Base-by-base conservation (phyloP, 2,888 invertebrate genomes). In the Drosophila trichaetosa region DNA sequence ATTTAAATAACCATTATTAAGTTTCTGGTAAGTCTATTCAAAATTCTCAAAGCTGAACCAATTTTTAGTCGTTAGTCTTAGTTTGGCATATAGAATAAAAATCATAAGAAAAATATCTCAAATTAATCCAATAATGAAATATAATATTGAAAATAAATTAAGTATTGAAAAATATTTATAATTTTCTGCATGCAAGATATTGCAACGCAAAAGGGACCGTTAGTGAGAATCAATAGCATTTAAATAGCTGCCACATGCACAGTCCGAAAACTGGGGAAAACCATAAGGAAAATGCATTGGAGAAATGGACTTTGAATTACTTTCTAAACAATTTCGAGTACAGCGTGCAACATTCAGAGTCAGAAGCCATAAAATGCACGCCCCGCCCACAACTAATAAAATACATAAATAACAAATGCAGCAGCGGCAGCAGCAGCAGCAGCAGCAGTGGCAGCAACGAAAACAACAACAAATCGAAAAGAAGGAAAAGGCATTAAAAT, bases 351-450 rank as follows among this genome's bases (percentile, higher is more conserved):
- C 46, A 46, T 65, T 33, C 53, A 52, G 65, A 58, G 59, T 67
- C 48, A 52, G 49, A 61, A 58, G 69, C 77, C 65, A 68, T 76
- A 52, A 85, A 80, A 80, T 74, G 52, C 69, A 46, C 57, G 75
- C 70, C 75, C 64, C 60, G 65, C 51, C 65, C 53, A 72, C 62
- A 86, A 86, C 85, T 87, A 86, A 87, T 87, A 82, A 86, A 86
- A 84, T 82, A 67, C 86, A 87, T 82, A 80, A 80, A 74, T 79
- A 81, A 72, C 56, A 68, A 62, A 69, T 54, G 73, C 71, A 65
- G 18, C 58, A 51, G 48, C 48, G 36, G 49, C 64, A 66, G 58
- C 70, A 66, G 33, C 62, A 21, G 36, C 53, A 33, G 46, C 42
- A 65, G 4, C 36, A 7, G 7, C 38, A 54, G 71, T 59, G 53